Evolutionary conservation across 2,888 invertebrate species (phyloP).

Genomic region (Lasioglossum vierecki): DNA sequence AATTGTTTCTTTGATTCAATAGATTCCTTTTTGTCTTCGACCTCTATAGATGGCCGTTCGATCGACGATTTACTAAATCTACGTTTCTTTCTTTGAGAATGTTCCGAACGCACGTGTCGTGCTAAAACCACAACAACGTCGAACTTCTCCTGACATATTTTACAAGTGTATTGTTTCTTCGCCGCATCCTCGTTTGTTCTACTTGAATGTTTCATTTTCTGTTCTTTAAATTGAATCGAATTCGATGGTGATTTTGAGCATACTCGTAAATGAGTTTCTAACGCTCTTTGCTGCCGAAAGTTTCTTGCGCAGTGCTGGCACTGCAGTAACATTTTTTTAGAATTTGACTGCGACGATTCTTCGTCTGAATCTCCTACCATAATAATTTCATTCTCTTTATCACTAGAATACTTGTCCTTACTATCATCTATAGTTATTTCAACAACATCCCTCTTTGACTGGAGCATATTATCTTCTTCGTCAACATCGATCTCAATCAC

Average conservation of each 20-base stretch:
- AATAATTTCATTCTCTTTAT: conserved; percentile 82
- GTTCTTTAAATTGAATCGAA: conserved; percentile 55
- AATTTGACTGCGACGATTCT: conserved; percentile 63
- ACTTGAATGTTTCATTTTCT: conserved; percentile 46
- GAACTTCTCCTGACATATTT: conserved; percentile 79
- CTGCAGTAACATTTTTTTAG: conserved; percentile 68
- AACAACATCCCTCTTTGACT: conserved; percentile 66
- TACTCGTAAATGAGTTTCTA: conserved; percentile 77
- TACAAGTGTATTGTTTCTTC: conserved; percentile 78
- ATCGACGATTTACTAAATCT: conserved; percentile 60
- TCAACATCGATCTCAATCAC: conserved; percentile 81
- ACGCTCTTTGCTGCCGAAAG: conserved; percentile 77
- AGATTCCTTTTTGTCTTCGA: conserved; percentile 35
- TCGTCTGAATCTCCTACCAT: conserved; percentile 81
- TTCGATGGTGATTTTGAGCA: conserved; percentile 76
- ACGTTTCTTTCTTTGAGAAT: conserved; percentile 74
- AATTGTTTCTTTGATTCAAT: conserved; percentile 44
- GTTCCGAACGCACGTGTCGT: conserved; percentile 78
- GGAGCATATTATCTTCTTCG: conserved; percentile 68
- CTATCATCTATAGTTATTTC: conserved; percentile 79
- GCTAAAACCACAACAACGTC: conserved; percentile 80
- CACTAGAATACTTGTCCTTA: conserved; percentile 82
- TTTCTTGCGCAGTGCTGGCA: conserved; percentile 77
- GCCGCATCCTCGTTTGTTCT: conserved; percentile 49
- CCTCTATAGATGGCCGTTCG: conserved; percentile 44